Percentiles rank a stretch among this genome's conserved stretches.
Evolutionary conservation across 2,113 vertebrate genomes (phyloP).

Genomic region (pig (Sus scrofa)): T2T-Sscrofa CM000830.6:90682501-90683000

Average conservation of each 20-base stretch:
- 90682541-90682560: neutral
- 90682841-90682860: neutral
- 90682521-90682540: neutral
- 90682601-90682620: neutral
- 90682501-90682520: neutral
- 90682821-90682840: conserved; percentile 25
- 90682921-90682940: neutral
- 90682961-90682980: conserved; percentile 30
- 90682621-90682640: neutral
- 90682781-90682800: neutral
- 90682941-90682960: neutral
- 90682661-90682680: neutral
- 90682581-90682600: neutral
- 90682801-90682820: neutral
- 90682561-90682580: neutral
- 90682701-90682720: neutral
- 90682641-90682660: conserved; percentile 12
- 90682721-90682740: neutral
- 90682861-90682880: neutral
- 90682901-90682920: neutral
- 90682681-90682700: conserved; percentile 29
- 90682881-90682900: neutral
- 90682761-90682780: neutral
- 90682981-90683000: neutral
- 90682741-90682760: neutral